phyloP scores from a whole-genome alignment of 2,113 vertebrate genomes.

The Hippocampus guttulatus region DNA sequence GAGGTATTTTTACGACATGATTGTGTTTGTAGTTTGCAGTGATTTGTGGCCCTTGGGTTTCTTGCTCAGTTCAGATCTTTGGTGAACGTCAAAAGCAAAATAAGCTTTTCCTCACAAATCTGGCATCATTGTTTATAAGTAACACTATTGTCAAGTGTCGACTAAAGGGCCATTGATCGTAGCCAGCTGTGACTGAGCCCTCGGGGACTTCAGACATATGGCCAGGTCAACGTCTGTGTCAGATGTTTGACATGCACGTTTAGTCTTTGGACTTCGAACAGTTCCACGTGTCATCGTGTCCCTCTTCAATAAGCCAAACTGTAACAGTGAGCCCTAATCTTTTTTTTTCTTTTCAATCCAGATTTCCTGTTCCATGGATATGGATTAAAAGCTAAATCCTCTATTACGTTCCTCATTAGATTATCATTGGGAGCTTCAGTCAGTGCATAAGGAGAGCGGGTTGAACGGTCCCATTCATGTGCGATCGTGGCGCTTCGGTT shows the following conservation, averaged over 20 bases:
- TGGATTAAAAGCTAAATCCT: constrained; percentile 48
- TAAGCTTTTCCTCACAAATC: background rate
- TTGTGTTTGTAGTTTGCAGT: too few relatives aligned
- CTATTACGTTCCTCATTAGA: constrained; percentile 22
- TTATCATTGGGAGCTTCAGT: constrained; percentile 19
- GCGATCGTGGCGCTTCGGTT: background rate
- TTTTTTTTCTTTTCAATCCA: constrained; percentile 16
- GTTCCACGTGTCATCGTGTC: background rate
- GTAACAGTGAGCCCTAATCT: constrained; percentile 28
- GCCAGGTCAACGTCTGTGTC: constrained; percentile 27
- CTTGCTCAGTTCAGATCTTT: background rate
- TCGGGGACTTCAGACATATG: constrained; percentile 44
- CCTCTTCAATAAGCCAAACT: constrained; percentile 28
- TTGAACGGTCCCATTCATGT: background rate
- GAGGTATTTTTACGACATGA: too few relatives aligned
- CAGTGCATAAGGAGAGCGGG: background rate
- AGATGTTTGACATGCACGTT: constrained; percentile 42
- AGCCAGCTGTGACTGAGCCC: constrained; percentile 29
- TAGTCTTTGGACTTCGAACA: constrained; percentile 8
- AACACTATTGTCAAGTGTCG: constrained; percentile 13
- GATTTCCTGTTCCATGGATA: constrained; percentile 27
- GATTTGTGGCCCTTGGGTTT: background rate
- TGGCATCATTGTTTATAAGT: constrained; percentile 12
- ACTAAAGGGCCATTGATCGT: constrained; percentile 47
- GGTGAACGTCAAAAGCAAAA: background rate